A percentile compares a stretch with the other conserved stretches of the same genome.
These are phyloP conservation scores for Pteropus alecto DNA, from an alignment of 2,113 vertebrate genomes.

Conservation along the genomic window DNA sequence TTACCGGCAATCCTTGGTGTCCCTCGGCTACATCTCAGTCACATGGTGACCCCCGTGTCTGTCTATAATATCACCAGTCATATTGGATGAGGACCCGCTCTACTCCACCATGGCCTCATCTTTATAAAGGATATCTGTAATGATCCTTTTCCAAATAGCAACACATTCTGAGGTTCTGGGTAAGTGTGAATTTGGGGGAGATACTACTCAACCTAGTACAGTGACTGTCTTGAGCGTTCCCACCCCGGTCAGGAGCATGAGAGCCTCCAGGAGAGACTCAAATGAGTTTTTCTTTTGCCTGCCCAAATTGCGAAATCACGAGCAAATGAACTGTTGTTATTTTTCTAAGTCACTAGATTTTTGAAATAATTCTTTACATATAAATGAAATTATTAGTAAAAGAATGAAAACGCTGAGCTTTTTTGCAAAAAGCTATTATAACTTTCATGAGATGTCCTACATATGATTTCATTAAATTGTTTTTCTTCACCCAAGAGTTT, in stretches of 20 bases:
- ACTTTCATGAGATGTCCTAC: neutral
- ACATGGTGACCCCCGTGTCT: neutral
- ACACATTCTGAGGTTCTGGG: neutral
- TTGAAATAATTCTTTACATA: neutral
- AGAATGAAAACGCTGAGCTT: neutral
- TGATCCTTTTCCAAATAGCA: neutral
- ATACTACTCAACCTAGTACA: neutral
- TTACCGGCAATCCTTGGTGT: neutral
- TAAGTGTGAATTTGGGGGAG: neutral
- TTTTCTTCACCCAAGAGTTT: slow-evolving; percentile 32
- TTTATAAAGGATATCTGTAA: neutral
- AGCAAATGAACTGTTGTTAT: neutral
- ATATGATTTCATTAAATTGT: slow-evolving; percentile 17
- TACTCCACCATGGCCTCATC: neutral
- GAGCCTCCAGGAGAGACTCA: neutral
- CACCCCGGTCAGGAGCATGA: neutral
- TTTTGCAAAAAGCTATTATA: neutral
- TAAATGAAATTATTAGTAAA: neutral
- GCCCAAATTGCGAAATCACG: neutral
- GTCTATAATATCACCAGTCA: neutral
- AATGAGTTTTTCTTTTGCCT: neutral
- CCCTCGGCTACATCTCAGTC: neutral
- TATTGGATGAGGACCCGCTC: neutral
- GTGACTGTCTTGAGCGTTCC: neutral
- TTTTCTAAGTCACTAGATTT: neutral